Base-by-base conservation (phyloP, 2,113 vertebrate genomes). In the Alexandromys fortis region DNA sequence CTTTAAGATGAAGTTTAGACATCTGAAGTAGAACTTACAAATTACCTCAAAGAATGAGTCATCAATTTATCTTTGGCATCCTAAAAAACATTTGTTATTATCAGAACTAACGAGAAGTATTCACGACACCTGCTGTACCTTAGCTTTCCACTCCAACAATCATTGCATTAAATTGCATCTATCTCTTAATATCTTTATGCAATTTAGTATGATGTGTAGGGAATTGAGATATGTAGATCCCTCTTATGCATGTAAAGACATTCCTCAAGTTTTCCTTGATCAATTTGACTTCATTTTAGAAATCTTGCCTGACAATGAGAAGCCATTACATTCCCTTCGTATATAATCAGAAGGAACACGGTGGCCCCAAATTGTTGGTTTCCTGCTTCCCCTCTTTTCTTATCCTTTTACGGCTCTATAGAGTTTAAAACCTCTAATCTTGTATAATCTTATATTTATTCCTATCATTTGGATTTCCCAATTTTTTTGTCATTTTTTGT, bases 11-110 rank as follows among this genome's bases (percentile, higher is more conserved):
- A 52, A 89, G 86, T 13, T 28, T 33, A 6, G 2, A 24, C 38
- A 96, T 96, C 38, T 95, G 30, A 65, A 82, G 76, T 21, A 88
- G 93, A 96, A n/a, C 8, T 94, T 86, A 82, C 45, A 93, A 81
- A 4, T 0, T 4, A 75, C 16, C 92, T 3, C 85, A 7, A 47
- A 52, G 83, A 17, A 97, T 83, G 82, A 97, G 94, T 35, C 75
- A 93, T 28, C 28, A 90, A 28, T 89, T 86, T 85, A 52, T 24
- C 58, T 91, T 92, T 82, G 86, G 67, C 93, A 96, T 89, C 90
- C 58, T 76, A 97, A 58, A 90, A 90, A 16, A 1, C 55, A 73
- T 83, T 95, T 45, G 85, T 89, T 94, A 75, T 94, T 95, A n/a
- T 28, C 42, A 45, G 38, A 92, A 78, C 26, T 72, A 70, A 90